These are phyloP conservation scores for Scaptomyza flava DNA, from an alignment of 2,888 invertebrate species.

Conservation along the genomic window DNA sequence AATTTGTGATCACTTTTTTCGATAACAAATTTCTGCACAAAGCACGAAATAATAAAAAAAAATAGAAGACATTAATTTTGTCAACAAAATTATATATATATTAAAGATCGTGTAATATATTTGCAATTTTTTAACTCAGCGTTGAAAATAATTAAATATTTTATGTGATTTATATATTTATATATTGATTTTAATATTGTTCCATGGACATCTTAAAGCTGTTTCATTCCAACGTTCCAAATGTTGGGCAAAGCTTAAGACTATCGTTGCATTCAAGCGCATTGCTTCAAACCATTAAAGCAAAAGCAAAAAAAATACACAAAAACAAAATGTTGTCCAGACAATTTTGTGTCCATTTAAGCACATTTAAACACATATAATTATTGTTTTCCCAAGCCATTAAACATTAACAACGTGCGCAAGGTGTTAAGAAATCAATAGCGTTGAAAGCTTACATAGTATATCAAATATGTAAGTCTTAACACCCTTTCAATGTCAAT, in stretches of 20 bases:
- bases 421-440: neutral
- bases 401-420: neutral
- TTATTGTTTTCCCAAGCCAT: neutral
- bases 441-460: neutral
- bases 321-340: no score
- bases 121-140: neutral
- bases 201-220: neutral
- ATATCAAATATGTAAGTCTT: conserved; percentile 16
- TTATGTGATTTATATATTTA: neutral
- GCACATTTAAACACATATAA: no score
- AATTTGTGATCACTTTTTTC: neutral
- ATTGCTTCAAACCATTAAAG: no score
- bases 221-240: neutral
- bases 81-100: neutral
- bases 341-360: no score
- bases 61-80: neutral
- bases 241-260: neutral
- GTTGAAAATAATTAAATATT: neutral
- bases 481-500: conserved; percentile 42
- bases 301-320: no score
- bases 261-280: neutral
- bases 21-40: neutral
- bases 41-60: neutral
- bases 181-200: neutral
- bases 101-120: neutral